Evolutionary conservation across 2,113 vertebrate species (phyloP), one percentile per base, ranked within the genome.

Genomic region (Periophthalmus modestus): DNA sequence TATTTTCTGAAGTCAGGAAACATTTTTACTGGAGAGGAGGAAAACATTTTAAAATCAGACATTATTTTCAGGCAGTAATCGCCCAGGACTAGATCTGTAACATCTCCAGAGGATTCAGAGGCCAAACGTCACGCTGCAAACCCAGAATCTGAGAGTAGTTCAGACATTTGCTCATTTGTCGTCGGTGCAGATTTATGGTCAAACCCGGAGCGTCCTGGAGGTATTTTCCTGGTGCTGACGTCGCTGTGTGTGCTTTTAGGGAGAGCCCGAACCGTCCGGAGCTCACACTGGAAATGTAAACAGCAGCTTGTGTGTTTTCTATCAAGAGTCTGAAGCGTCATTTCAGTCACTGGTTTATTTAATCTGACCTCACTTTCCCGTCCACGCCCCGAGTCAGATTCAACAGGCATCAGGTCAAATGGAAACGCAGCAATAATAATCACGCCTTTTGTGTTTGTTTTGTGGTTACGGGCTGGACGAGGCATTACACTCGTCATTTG

Each of bases 211-310:
- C 10, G 54, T 57, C 54, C 54, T 57, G 59, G 24, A 34, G 62
- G 34, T 34, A 34, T 62, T 62, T 62, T 34, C 24, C 28, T 18
- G 2, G 2, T 9, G 59, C 28, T 34, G 5, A 18, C 59, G 28
- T 34, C 24, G 15, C 9, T 4, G 3, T 59, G 50, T 46, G 71
- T 79, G 77, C 67, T 12, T 71, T 80, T 12, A 80, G 77, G 79
- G 80, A 69, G 79, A 69, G 80, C 72, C 72, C 59, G 21, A 57
- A 18, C 12, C 12, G 15, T 12, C 34, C 23, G 12, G 13, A 39
- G 7, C 59, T 34, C 70, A 75, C 24, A 19, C 57, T n/a, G 36
- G 71, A 86, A 85, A 23, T 48, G 80, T 58, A 77, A 87, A 87
- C 69, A 78, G 52, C 43, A 66, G 13, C 67, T 75, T 78, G 76